Evolutionary conservation across 2,888 invertebrate genomes (phyloP).

Genomic region (Thyatira batis): DNA sequence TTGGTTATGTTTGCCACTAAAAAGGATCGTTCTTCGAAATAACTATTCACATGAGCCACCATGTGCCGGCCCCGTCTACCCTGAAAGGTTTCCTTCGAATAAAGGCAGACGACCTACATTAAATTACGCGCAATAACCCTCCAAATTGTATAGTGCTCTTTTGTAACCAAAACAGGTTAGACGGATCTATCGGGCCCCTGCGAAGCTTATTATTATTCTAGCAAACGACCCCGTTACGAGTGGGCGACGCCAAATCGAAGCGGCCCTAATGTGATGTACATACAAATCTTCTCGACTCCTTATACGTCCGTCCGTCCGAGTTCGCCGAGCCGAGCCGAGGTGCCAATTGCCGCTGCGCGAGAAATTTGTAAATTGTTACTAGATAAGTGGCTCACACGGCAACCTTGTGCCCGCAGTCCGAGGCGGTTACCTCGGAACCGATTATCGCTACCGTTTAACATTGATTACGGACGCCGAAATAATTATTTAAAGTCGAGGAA

Average conservation of each 20-base stretch:
- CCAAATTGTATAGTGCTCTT: neutral
- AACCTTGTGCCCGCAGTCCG: neutral
- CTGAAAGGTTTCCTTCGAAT: neutral
- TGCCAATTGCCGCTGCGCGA: neutral
- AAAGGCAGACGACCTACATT: neutral
- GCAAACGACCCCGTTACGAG: slow-evolving; percentile 2
- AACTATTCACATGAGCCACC: neutral
- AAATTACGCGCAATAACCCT: neutral
- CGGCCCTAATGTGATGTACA: slow-evolving; percentile 4
- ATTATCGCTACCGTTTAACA: neutral
- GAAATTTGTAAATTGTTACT: neutral
- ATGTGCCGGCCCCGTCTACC: neutral
- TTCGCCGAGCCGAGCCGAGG: too few relatives aligned
- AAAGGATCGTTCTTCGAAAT: neutral
- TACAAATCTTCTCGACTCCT: slow-evolving; percentile 1
- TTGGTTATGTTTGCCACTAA: neutral
- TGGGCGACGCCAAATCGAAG: slow-evolving; percentile 3
- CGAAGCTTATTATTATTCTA: slow-evolving; percentile 3
- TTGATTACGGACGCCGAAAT: neutral
- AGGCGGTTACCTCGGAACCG: neutral
- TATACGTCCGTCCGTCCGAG: neutral
- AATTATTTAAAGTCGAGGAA: neutral
- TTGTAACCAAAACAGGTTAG: slow-evolving; percentile 1
- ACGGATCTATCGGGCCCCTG: slow-evolving; percentile 2
- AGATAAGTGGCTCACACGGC: neutral